Percentiles rank a stretch among this genome's conserved stretches.
Evolutionary conservation across 2,888 invertebrate species (phyloP).

Genomic region (Rambutsinella grinnellia): DNA sequence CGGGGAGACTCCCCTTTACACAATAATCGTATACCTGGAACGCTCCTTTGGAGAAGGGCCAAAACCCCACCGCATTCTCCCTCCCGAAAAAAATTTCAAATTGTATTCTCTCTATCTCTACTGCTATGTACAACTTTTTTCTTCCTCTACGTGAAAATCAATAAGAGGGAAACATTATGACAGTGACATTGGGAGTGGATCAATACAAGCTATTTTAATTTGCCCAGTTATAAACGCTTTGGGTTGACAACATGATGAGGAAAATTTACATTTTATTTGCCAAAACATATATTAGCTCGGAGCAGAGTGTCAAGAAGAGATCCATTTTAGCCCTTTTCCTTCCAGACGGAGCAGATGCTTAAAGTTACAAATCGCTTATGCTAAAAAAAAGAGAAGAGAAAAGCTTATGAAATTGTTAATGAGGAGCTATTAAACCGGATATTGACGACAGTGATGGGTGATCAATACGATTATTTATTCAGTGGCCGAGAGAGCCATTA

Average conservation of each 20-base stretch:
- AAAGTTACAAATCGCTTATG: neutral
- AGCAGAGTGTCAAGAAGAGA: neutral
- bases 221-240: no score
- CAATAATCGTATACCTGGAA: no score
- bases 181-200: neutral
- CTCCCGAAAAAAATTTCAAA: no score
- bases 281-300: neutral
- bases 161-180: neutral
- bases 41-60: no score
- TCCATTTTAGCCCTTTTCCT: neutral
- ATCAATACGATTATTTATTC: constrained; percentile 16
- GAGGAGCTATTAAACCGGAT: no score
- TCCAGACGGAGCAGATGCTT: neutral
- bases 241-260: no score
- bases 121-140: neutral
- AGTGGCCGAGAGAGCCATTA: neutral
- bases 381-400: neutral
- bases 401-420: no score
- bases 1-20: no score
- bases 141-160: neutral
- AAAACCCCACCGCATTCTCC: no score
- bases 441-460: neutral
- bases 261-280: neutral
- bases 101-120: no score
- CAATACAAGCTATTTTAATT: no score